Evolutionary conservation across 1,140 invertebrate species (phyloP), one percentile per base, ranked within the genome.

Genomic region (Caenorhabditis briggsae): DNA sequence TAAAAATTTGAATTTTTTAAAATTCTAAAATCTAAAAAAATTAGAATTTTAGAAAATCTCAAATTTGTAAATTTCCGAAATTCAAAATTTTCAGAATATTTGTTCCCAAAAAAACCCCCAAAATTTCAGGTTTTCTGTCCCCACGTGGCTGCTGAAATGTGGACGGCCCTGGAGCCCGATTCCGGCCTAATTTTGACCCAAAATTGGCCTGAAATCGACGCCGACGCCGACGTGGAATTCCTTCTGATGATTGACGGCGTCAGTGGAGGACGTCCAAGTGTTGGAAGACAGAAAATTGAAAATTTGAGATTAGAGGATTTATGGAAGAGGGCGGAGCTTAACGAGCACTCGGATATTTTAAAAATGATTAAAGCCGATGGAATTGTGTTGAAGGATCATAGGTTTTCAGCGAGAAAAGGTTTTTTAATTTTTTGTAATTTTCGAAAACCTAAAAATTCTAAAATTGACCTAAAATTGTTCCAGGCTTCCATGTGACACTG

Each of bases 121-220:
- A 53, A 53, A 53, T 53, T 53, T 53, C 50, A 16, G 50, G 50
- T 53, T 53, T 53, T 92, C 83, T 91, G 90, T 9, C 91, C 91
- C 43, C 74, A 91, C 82, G 70, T 86, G 23, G 90, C 91, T 20
- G 50, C 48, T 23, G 88, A 92, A 84, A 84, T 91, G 43, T 91
- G 89, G 90, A 23, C 74, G 16, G 88, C 83, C 5, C 55, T 92
- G 14, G 25, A 59, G 9, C 43, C 41, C 14, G 58, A 88, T 12
- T 55, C 56, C 8, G 33, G 33, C 33, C 20, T 58, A 12, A 16
- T 91, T 5, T 56, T 33, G 16, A 43, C 85, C 41, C 90, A 91
- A 59, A 41, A 33, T 14, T 91, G 91, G 91, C 91, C 91, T 11
- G 48, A 83, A 43, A 41, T 90, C 14, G 91, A 91, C 88, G 23